phyloP scores from a whole-genome alignment of 2,113 vertebrate genomes.

The Cottus gobio region DNA sequence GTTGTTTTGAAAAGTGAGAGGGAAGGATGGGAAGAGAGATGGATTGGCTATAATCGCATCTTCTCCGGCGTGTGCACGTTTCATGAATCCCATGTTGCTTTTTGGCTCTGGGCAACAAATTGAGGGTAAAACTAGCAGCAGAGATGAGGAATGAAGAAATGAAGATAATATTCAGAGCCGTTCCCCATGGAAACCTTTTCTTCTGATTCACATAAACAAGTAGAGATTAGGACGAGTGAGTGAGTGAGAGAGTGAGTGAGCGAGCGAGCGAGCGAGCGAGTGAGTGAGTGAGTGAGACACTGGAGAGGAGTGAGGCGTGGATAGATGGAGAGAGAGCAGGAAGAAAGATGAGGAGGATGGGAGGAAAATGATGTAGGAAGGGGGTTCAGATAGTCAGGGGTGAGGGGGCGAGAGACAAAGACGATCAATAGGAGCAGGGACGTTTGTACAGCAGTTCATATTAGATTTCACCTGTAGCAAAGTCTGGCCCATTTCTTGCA shows the following conservation, averaged over 20 bases:
- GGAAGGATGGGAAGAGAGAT: conserved; percentile 58
- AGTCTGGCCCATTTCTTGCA: conserved; percentile 23
- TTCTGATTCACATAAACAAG: conserved; percentile 62
- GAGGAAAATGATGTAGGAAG: neutral
- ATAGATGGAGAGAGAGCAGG: conserved; percentile 7
- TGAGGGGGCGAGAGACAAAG: neutral
- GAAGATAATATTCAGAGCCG: conserved; percentile 72
- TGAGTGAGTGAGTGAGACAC: conserved; percentile 1
- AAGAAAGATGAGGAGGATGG: conserved; percentile 9
- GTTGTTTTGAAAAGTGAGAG: conserved; percentile 55
- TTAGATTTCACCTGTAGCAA: conserved; percentile 17
- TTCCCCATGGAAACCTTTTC: conserved; percentile 64
- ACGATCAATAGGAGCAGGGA: neutral
- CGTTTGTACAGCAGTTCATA: neutral
- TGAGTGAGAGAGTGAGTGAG: neutral
- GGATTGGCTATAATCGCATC: conserved; percentile 71
- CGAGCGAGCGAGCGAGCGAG: neutral
- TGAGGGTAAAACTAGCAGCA: conserved; percentile 72
- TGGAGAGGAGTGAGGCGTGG: conserved; percentile 31
- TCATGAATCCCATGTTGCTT: conserved; percentile 75
- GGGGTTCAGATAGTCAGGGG: neutral
- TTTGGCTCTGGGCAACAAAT: conserved; percentile 79
- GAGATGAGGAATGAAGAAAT: conserved; percentile 75
- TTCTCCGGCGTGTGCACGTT: conserved; percentile 73
- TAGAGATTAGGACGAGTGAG: conserved; percentile 8